phyloP scores from a whole-genome alignment of 1,140 invertebrate genomes.

The Calliphora vicina region DNA sequence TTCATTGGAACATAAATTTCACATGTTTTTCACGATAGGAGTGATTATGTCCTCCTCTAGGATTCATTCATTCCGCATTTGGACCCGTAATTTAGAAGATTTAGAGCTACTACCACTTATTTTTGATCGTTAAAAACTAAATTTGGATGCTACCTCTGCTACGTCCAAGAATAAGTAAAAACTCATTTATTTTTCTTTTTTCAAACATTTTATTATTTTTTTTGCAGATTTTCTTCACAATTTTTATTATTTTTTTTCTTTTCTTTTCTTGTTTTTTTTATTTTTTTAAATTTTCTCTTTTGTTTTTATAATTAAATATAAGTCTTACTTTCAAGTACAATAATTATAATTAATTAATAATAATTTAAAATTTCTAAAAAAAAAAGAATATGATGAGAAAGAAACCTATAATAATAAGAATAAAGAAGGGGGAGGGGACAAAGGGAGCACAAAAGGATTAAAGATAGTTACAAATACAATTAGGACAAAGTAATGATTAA shows the following conservation, averaged over 20 bases:
- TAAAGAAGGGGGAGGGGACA: neutral
- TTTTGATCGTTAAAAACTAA: no score
- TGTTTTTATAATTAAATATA: conserved; percentile 40
- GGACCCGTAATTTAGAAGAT: no score
- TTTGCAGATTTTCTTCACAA: neutral
- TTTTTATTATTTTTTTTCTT: conserved; percentile 21
- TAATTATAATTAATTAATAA: conserved; percentile 37
- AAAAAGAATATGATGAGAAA: conserved; percentile 34
- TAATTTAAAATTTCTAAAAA: conserved; percentile 36
- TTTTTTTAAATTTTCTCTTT: conserved; percentile 24
- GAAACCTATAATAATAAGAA: conserved; percentile 12
- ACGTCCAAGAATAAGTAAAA: neutral
- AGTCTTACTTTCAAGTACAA: conserved; percentile 43
- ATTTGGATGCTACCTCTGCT: no score
- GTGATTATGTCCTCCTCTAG: no score
- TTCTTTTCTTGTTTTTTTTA: conserved; percentile 24
- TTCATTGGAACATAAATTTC: no score
- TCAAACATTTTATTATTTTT: conserved; percentile 35
- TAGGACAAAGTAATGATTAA: neutral
- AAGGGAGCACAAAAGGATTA: neutral
- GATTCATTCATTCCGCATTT: no score
- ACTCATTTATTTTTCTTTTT: neutral
- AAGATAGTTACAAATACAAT: neutral
- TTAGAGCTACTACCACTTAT: no score
- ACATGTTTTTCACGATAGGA: no score